phyloP scores from a whole-genome alignment of 2,888 invertebrate species.

The Hecatera dysodea region DNA sequence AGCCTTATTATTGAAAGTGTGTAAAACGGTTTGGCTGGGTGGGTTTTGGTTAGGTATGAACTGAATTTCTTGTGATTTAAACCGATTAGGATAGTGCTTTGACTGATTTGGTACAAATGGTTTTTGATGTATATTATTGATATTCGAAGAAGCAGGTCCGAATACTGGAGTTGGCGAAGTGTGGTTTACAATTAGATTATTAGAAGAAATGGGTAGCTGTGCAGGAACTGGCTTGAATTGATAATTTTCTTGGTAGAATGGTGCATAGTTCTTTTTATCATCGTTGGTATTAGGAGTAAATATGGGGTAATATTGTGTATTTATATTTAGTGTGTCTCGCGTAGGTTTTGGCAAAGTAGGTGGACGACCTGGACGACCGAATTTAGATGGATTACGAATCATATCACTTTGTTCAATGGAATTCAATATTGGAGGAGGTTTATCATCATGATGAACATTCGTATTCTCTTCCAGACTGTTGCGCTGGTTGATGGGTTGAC shows the following conservation, averaged over 20 bases:
- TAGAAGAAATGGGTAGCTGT: neutral
- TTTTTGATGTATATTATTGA: neutral
- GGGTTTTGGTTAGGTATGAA: neutral
- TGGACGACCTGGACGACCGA: neutral
- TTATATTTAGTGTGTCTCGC: neutral
- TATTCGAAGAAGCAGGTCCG: neutral
- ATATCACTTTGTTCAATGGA: neutral
- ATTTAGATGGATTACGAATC: slow-evolving; percentile 13
- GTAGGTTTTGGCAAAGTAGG: neutral
- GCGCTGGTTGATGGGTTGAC: neutral
- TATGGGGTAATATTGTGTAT: neutral
- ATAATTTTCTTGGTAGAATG: neutral
- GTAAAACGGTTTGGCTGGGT: neutral
- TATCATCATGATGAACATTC: neutral
- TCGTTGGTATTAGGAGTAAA: neutral
- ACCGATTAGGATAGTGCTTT: neutral
- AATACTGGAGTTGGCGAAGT: neutral
- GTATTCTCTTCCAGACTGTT: slow-evolving; percentile 4
- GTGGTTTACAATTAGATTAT: neutral
- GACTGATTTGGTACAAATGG: slow-evolving; percentile 1
- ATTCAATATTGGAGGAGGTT: neutral
- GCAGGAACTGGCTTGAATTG: neutral
- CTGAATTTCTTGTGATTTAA: neutral
- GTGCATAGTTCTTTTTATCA: neutral
- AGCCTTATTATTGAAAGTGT: slow-evolving; percentile 5